phyloP scores from a whole-genome alignment of 2,113 vertebrate species.

The Epinephelus moara region DNA sequence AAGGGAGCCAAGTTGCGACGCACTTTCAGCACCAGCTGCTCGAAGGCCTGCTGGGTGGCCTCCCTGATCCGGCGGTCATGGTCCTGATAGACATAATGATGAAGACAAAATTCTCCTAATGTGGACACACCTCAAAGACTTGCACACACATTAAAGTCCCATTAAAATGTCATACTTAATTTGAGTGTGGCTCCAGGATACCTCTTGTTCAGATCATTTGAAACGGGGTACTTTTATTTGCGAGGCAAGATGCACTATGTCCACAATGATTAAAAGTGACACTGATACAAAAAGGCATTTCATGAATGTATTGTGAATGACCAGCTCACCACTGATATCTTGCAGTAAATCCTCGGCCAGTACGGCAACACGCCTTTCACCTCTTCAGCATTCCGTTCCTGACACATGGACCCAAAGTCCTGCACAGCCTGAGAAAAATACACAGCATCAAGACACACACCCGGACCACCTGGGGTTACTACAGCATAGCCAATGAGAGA shows the following conservation, averaged over 20 bases:
- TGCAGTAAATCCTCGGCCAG: conserved; percentile 98
- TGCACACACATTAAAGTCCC: not conserved
- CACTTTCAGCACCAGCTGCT: conserved; percentile 96
- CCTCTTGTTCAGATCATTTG: not conserved
- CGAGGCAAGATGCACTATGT: too few relatives aligned
- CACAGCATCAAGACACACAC: conserved; percentile 3
- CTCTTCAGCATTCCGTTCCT: conserved; percentile 90
- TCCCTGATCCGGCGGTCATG: conserved; percentile 96
- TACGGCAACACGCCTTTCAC: conserved; percentile 98
- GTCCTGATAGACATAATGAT: conserved; percentile 83
- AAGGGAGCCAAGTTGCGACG: conserved; percentile 95
- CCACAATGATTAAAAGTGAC: too few relatives aligned
- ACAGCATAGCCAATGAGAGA: not conserved
- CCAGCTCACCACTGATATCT: conserved; percentile 92
- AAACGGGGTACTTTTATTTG: not conserved
- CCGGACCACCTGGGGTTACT: not conserved
- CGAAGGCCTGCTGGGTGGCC: conserved; percentile 95
- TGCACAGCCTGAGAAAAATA: conserved; percentile 90
- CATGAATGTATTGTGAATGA: not conserved
- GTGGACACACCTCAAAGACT: not conserved
- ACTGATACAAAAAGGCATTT: not conserved
- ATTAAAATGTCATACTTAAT: not conserved
- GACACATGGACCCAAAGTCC: conserved; percentile 96
- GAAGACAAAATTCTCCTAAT: not conserved
- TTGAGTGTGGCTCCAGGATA: not conserved